Conservation (phyloP, 2,113 vertebrate genomes). For the Theropithecus gelada region DNA sequence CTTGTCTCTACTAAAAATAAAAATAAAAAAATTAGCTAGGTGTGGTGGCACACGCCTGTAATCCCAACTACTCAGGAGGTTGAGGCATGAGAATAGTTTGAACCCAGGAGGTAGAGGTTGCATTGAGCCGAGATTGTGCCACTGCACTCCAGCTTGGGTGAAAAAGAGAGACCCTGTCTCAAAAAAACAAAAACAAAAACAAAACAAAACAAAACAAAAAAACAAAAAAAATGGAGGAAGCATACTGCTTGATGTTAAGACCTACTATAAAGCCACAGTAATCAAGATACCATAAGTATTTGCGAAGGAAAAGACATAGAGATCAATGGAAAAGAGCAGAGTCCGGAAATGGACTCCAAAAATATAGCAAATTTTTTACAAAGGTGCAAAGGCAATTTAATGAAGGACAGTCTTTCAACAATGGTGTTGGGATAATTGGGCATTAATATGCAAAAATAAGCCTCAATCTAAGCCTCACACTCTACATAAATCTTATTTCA, state of each 20-base stretch:
- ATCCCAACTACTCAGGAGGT: too few relatives aligned
- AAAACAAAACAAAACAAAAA: too few relatives aligned
- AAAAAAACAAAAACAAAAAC: too few relatives aligned
- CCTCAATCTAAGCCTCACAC: background rate
- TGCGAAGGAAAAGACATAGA: background rate
- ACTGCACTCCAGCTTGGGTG: too few relatives aligned
- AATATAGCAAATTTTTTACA: background rate
- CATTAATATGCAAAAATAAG: background rate
- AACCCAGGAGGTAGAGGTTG: too few relatives aligned
- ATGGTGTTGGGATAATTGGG: background rate
- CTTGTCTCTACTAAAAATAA: too few relatives aligned
- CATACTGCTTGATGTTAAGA: background rate
- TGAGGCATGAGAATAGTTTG: too few relatives aligned
- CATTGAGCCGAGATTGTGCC: too few relatives aligned
- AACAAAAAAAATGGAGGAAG: background rate
- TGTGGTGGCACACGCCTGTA: too few relatives aligned
- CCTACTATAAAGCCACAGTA: background rate
- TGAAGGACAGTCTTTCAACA: background rate
- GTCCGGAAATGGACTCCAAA: background rate
- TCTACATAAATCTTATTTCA: background rate
- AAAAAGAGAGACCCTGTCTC: too few relatives aligned
- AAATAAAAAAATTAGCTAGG: too few relatives aligned
- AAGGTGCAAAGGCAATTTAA: background rate
- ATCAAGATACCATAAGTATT: background rate
- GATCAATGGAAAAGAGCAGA: background rate